Percentiles rank a stretch among this genome's conserved stretches.
Evolutionary conservation across 2,888 invertebrate genomes (phyloP).

Genomic region (Netelia fuscicornis): DNA sequence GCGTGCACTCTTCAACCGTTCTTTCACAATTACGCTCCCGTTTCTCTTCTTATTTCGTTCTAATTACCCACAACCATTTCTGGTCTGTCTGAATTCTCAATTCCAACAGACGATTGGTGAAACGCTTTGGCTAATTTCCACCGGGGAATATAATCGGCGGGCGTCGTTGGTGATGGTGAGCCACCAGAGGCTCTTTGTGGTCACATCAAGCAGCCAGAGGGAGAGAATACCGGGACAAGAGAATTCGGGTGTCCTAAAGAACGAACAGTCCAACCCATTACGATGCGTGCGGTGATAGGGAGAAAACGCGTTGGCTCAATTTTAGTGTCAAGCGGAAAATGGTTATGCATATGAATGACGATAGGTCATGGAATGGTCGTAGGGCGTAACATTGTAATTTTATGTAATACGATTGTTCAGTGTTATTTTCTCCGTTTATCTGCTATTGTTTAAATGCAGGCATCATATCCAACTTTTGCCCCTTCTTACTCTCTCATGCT

Average conservation of each 20-base stretch:
- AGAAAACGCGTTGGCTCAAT: conserved; percentile 11
- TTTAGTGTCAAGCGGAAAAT: conserved; percentile 11
- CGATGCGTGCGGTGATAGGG: not conserved
- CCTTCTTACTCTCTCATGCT: conserved; percentile 2
- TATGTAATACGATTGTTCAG: not conserved
- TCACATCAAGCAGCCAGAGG: conserved; percentile 41
- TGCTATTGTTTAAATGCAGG: no score
- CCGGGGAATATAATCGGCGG: conserved; percentile 38
- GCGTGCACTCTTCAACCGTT: conserved; percentile 1
- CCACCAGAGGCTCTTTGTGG: conserved; percentile 35
- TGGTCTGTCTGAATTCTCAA: conserved; percentile 19
- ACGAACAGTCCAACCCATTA: not conserved
- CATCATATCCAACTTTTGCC: no score
- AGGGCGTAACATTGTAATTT: not conserved
- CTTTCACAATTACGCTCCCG: conserved; percentile 22
- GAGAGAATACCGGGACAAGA: not conserved
- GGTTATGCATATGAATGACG: not conserved
- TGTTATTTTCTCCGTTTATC: no score
- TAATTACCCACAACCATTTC: not conserved
- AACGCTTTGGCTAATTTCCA: conserved; percentile 53
- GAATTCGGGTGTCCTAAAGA: not conserved
- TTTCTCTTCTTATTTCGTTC: conserved; percentile 46
- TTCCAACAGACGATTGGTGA: conserved; percentile 24
- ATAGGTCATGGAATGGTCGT: not conserved
- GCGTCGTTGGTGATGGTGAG: conserved; percentile 30